These are phyloP conservation scores for Amphibalanus amphitrite DNA, from an alignment of 1,140 invertebrate genomes.

Conservation along the genomic window DNA sequence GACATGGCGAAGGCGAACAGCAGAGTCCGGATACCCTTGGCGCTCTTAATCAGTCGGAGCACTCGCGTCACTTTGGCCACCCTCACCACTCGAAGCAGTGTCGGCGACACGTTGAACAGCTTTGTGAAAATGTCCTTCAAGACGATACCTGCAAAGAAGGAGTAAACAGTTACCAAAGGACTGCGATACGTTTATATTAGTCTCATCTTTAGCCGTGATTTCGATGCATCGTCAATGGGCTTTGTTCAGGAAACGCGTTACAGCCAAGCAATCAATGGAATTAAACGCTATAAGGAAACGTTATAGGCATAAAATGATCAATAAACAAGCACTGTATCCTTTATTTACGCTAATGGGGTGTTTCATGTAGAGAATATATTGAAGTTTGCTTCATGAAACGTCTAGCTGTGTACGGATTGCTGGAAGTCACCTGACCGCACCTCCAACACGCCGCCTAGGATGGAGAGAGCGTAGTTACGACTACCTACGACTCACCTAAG, in stretches of 20 bases:
- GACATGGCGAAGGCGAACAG: slow-evolving; percentile 96
- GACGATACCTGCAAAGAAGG: slow-evolving; percentile 55
- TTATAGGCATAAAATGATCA: too few relatives aligned
- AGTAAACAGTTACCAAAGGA: background rate
- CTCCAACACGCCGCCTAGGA: too few relatives aligned
- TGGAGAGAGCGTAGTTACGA: too few relatives aligned
- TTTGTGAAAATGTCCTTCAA: slow-evolving; percentile 90
- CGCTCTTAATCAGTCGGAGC: slow-evolving; percentile 87
- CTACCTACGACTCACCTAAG: slow-evolving; percentile 46
- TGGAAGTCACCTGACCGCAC: too few relatives aligned
- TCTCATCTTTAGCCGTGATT: background rate
- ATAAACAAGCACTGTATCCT: too few relatives aligned
- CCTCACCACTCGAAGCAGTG: slow-evolving; percentile 85
- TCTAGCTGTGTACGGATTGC: too few relatives aligned
- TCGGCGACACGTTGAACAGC: slow-evolving; percentile 86
- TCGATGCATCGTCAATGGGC: background rate
- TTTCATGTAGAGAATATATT: too few relatives aligned
- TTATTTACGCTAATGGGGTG: too few relatives aligned
- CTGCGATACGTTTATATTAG: background rate
- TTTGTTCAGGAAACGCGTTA: background rate
- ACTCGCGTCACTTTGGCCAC: slow-evolving; percentile 96
- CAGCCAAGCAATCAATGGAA: too few relatives aligned
- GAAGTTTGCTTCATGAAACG: too few relatives aligned
- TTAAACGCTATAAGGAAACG: too few relatives aligned
- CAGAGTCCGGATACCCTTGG: slow-evolving; percentile 90